Evolutionary conservation across 2,888 invertebrate species (phyloP).

Genomic region (Nemotelus pantherinus): DNA sequence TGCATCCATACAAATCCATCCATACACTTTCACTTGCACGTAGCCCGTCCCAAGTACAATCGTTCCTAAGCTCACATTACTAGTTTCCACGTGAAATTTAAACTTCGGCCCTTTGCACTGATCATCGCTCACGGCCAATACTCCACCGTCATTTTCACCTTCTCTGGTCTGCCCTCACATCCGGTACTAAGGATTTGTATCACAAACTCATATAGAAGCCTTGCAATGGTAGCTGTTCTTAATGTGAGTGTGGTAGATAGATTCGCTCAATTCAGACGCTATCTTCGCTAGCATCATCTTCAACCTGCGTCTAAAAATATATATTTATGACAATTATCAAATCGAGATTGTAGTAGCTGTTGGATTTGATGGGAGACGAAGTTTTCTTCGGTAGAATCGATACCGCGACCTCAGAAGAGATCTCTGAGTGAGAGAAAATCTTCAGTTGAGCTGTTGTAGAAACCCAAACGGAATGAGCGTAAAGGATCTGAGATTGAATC

Average conservation of each 20-base stretch:
- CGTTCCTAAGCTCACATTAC: background rate
- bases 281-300: slow-evolving; percentile 43
- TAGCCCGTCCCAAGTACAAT: slow-evolving; percentile 4
- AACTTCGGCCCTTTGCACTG: background rate
- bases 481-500: slow-evolving; percentile 10
- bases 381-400: too few species aligned
- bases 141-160: background rate
- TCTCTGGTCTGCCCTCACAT: background rate
- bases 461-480: slow-evolving; percentile 27
- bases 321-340: slow-evolving; percentile 48
- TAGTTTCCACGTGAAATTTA: slow-evolving; percentile 14
- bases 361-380: background rate
- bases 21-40: background rate
- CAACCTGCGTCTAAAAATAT: slow-evolving; percentile 45
- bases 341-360: background rate
- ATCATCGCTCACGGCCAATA: background rate
- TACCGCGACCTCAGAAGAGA: too few species aligned
- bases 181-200: slow-evolving; percentile 8
- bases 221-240: background rate
- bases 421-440: too few species aligned
- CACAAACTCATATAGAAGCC: slow-evolving; percentile 9
- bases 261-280: slow-evolving; percentile 27
- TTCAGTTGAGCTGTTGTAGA: slow-evolving; percentile 9
- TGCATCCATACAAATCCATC: background rate
- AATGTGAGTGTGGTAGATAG: slow-evolving; percentile 14